phyloP scores from a whole-genome alignment of 2,888 invertebrate genomes.

The Sepiola atlantica region DNA sequence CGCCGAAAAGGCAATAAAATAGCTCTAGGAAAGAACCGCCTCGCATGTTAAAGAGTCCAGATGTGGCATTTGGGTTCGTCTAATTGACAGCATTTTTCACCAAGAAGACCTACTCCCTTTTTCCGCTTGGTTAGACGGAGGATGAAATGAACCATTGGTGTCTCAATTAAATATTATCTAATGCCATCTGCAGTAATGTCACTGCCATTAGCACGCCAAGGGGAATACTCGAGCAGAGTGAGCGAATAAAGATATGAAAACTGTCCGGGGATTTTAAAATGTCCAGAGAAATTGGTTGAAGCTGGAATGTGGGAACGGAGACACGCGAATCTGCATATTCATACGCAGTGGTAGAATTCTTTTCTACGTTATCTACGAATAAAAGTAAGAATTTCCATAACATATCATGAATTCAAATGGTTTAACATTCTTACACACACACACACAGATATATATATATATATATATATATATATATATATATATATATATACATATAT shows the following conservation, averaged over 20 bases:
- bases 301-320: not conserved
- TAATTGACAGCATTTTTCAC: not conserved
- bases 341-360: not conserved
- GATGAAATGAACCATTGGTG: constrained; percentile 32
- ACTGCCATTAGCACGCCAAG: not conserved
- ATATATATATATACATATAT: too few species aligned
- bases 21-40: not conserved
- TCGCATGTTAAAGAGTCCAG: not conserved
- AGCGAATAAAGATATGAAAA: not conserved
- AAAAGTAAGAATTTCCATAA: not conserved
- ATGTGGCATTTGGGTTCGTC: not conserved
- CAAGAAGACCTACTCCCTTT: not conserved
- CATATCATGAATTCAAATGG: not conserved
- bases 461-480: too few species aligned
- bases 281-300: not conserved
- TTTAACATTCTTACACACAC: too few species aligned
- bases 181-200: not conserved
- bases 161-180: constrained; percentile 32
- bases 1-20: not conserved
- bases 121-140: not conserved
- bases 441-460: too few species aligned
- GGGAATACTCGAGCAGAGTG: not conserved
- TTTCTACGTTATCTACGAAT: not conserved
- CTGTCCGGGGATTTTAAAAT: not conserved
- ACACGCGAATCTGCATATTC: not conserved